phyloP scores from a whole-genome alignment of 2,113 vertebrate genomes.

The Dasypus novemcinctus region DNA sequence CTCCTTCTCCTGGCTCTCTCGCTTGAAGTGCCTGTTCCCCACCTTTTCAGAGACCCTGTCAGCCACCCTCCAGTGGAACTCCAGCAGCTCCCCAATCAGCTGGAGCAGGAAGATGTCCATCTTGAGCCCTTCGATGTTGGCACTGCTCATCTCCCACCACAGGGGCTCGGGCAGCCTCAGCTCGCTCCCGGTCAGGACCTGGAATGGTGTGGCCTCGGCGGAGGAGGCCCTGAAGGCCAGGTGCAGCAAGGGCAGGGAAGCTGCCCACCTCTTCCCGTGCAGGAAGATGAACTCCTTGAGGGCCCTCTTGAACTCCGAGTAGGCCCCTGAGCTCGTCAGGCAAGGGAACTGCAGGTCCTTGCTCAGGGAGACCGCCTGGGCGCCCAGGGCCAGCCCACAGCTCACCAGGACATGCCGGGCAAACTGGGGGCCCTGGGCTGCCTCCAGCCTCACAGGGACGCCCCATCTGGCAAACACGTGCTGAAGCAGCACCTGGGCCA shows the following conservation, averaged over 20 bases:
- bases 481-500: slow-evolving; percentile 73
- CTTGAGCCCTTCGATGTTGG: slow-evolving; percentile 68
- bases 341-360: slow-evolving; percentile 70
- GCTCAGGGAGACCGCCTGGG: slow-evolving; percentile 52
- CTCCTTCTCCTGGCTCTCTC: slow-evolving; percentile 63
- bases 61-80: slow-evolving; percentile 51
- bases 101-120: slow-evolving; percentile 70
- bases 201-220: slow-evolving; percentile 6
- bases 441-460: slow-evolving; percentile 65
- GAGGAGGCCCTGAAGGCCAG: slow-evolving; percentile 72
- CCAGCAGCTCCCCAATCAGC: slow-evolving; percentile 55
- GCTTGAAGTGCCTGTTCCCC: slow-evolving; percentile 42
- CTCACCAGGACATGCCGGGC: slow-evolving; percentile 70
- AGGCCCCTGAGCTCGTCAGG: slow-evolving; percentile 56
- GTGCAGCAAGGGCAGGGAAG: slow-evolving; percentile 68
- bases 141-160: slow-evolving; percentile 75
- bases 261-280: slow-evolving; percentile 63
- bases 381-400: slow-evolving; percentile 71
- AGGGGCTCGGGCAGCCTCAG: slow-evolving; percentile 46
- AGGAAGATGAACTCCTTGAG: slow-evolving; percentile 76
- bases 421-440: slow-evolving; percentile 67
- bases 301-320: slow-evolving; percentile 74
- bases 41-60: slow-evolving; percentile 34
- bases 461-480: slow-evolving; percentile 75
- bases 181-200: slow-evolving; percentile 46